Conservation (phyloP, 2,888 invertebrate species). For the Ormyrus rosae region DNA sequence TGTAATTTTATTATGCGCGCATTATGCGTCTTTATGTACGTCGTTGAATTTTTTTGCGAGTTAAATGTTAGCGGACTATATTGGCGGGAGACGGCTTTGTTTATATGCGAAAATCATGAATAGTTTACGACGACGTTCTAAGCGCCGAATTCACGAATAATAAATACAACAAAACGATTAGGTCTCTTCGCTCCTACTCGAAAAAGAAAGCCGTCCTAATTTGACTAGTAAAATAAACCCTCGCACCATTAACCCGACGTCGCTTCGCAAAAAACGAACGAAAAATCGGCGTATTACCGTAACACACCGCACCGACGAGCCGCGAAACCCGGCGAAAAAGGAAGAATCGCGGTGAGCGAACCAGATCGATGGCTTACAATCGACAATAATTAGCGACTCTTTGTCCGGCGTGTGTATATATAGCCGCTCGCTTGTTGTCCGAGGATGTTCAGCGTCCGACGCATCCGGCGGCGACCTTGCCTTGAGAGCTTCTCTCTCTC, state of each 20-base stretch:
- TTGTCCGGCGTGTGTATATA: constrained; percentile 18
- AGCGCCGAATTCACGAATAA: too few species aligned
- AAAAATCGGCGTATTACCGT: too few species aligned
- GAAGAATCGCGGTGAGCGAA: constrained; percentile 3
- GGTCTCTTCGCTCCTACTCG: too few species aligned
- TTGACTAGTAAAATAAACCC: too few species aligned
- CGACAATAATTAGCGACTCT: constrained; percentile 52
- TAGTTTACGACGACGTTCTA: not conserved
- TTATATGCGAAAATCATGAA: too few species aligned
- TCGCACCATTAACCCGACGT: too few species aligned
- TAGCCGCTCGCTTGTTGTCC: constrained; percentile 1
- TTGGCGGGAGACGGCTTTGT: too few species aligned
- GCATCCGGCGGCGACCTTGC: constrained; percentile 49
- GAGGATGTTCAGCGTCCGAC: constrained; percentile 48
- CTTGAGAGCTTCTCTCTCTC: constrained; percentile 7
- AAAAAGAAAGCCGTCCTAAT: too few species aligned
- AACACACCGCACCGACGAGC: too few species aligned
- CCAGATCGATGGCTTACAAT: constrained; percentile 38
- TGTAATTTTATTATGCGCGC: constrained; percentile 25
- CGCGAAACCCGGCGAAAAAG: not conserved
- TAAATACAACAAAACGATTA: too few species aligned
- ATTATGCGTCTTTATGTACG: constrained; percentile 11
- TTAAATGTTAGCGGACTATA: too few species aligned
- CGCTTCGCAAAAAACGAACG: too few species aligned
- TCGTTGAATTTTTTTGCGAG: constrained; percentile 12